Evolutionary conservation across 1,140 invertebrate genomes (phyloP).

Genomic region (Rhysida immarginata): DNA sequence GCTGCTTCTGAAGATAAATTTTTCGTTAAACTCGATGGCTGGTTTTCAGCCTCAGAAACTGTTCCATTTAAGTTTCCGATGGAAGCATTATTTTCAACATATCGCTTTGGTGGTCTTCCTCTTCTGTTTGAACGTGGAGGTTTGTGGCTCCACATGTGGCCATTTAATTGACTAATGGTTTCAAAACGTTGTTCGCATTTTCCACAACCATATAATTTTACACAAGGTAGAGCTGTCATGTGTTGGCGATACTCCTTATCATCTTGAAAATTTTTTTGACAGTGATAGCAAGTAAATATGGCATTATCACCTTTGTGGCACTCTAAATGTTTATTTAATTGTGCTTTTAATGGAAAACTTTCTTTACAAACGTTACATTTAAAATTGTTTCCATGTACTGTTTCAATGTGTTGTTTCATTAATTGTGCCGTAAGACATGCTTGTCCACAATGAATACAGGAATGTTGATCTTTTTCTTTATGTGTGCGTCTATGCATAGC

Average conservation of each 20-base stretch:
- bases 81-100: background rate
- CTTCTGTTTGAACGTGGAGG: slow-evolving; percentile 1
- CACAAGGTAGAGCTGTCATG: slow-evolving; percentile 1
- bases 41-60: background rate
- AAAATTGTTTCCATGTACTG: background rate
- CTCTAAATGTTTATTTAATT: background rate
- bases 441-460: background rate
- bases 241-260: background rate
- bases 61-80: background rate
- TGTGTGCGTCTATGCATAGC: slow-evolving; percentile 4
- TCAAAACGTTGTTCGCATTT: slow-evolving; percentile 4
- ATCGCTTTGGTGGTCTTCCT: slow-evolving; percentile 3
- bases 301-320: background rate
- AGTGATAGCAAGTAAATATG: slow-evolving; percentile 1
- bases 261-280: background rate
- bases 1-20: no score
- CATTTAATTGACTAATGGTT: slow-evolving; percentile 3
- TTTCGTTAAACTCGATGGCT: background rate
- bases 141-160: slow-evolving; percentile 6
- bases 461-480: slow-evolving; percentile 1
- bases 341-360: background rate
- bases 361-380: slow-evolving; percentile 1
- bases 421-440: background rate
- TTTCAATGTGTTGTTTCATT: background rate
- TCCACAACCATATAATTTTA: slow-evolving; percentile 6